phyloP scores from a whole-genome alignment of 2,113 vertebrate genomes.

The Oceanodroma tethys region DNA sequence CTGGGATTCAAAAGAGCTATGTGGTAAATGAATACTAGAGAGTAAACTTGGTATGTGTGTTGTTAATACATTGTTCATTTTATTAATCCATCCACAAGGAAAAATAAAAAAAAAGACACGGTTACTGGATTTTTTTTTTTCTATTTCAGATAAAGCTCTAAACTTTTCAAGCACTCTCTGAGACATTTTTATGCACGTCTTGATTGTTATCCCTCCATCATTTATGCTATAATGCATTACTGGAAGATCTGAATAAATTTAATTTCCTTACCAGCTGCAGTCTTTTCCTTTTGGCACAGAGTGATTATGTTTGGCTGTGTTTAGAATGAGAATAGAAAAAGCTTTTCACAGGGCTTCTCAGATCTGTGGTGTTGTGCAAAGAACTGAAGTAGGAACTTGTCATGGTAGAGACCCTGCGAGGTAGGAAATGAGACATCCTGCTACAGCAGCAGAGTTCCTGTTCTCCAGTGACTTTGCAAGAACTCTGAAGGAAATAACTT shows the following conservation, averaged over 20 bases:
- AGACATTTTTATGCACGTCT: constrained; percentile 28
- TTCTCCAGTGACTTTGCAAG: neutral
- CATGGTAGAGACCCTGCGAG: neutral
- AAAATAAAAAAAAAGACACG: neutral
- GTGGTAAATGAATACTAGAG: neutral
- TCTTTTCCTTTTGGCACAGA: constrained; percentile 48
- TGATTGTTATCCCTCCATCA: constrained; percentile 45
- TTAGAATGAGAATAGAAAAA: constrained; percentile 52
- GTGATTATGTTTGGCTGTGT: constrained; percentile 31
- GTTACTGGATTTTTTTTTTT: neutral
- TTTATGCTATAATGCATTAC: constrained; percentile 46
- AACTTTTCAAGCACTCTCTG: neutral
- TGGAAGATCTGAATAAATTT: constrained; percentile 57
- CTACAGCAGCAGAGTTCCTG: neutral
- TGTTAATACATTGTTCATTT: neutral
- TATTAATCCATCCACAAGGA: neutral
- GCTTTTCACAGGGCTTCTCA: constrained; percentile 18
- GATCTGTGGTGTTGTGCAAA: neutral
- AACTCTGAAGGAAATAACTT: neutral
- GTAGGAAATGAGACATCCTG: neutral
- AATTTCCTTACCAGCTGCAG: constrained; percentile 64
- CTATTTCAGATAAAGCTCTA: neutral
- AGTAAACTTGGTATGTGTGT: neutral
- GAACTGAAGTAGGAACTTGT: neutral
- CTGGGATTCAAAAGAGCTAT: neutral